These are phyloP conservation scores for Cephus spinipes DNA, from an alignment of 2,888 invertebrate genomes.

Conservation along the genomic window DNA sequence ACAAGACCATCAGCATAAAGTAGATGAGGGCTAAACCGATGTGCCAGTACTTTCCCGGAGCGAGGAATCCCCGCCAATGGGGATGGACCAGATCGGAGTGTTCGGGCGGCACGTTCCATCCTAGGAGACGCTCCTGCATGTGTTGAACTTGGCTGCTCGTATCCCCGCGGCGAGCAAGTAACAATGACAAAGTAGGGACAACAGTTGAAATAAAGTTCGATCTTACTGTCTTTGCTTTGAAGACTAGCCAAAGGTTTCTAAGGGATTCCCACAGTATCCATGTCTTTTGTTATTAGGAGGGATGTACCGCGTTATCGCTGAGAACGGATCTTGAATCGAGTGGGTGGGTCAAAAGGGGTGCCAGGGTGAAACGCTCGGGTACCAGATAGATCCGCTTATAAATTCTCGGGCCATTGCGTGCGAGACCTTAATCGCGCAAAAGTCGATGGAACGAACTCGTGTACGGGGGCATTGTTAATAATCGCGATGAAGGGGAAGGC, in stretches of 20 bases:
- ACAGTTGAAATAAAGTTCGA: neutral
- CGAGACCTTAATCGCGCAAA: slow-evolving; percentile 7
- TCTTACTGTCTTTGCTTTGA: neutral
- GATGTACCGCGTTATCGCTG: neutral
- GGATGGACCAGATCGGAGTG: slow-evolving; percentile 73
- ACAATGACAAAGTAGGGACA: neutral
- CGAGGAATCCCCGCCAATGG: slow-evolving; percentile 77
- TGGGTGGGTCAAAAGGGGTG: neutral
- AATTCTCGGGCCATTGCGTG: slow-evolving; percentile 4
- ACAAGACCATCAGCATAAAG: slow-evolving; percentile 72
- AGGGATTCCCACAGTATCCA: neutral
- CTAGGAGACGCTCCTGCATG: slow-evolving; percentile 68
- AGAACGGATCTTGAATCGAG: neutral
- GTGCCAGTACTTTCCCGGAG: slow-evolving; percentile 77
- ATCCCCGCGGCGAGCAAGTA: neutral
- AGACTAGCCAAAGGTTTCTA: neutral
- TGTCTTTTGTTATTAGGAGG: neutral
- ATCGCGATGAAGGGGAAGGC: neutral
- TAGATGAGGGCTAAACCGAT: slow-evolving; percentile 75
- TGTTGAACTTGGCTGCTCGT: slow-evolving; percentile 50
- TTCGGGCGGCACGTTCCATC: slow-evolving; percentile 78
- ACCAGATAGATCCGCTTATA: slow-evolving; percentile 5
- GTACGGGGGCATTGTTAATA: neutral
- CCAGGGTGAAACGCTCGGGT: neutral
- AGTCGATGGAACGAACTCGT: slow-evolving; percentile 1